Evolutionary conservation across 2,113 vertebrate genomes (phyloP).

Genomic region (Apaloderma vittatum): DNA sequence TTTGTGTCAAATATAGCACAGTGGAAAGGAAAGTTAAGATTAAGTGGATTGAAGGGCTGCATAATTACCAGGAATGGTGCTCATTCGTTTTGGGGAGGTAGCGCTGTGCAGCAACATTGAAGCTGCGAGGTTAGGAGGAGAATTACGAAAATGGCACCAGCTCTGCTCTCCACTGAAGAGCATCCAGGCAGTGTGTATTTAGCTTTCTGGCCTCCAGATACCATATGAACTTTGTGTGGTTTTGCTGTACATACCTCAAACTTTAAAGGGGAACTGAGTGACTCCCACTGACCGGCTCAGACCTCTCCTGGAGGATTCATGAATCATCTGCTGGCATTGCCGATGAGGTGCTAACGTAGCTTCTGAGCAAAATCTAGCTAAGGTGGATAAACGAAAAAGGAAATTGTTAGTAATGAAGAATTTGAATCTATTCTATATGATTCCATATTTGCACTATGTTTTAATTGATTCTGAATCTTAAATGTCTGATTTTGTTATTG

Average conservation of each 20-base stretch:
- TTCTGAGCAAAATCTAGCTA: neutral
- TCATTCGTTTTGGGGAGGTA: neutral
- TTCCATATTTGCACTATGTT: neutral
- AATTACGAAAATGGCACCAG: neutral
- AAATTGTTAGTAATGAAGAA: neutral
- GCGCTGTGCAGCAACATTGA: neutral
- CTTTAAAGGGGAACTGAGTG: neutral
- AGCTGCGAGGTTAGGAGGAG: neutral
- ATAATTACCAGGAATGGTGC: conserved; percentile 2
- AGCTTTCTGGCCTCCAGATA: neutral
- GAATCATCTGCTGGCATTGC: neutral
- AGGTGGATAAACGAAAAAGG: neutral
- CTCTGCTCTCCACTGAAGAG: neutral
- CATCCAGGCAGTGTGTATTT: neutral
- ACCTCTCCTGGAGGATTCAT: neutral
- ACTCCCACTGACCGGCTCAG: neutral
- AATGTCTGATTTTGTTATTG: neutral
- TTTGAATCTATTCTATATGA: neutral
- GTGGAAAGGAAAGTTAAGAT: conserved; percentile 32
- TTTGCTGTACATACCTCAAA: neutral
- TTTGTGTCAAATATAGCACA: conserved; percentile 61
- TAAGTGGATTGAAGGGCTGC: conserved; percentile 44
- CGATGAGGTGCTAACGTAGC: neutral
- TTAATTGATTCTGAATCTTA: neutral
- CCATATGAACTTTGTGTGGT: neutral